phyloP scores from a whole-genome alignment of 2,888 invertebrate genomes.

The Drosophila crucigera region DNA sequence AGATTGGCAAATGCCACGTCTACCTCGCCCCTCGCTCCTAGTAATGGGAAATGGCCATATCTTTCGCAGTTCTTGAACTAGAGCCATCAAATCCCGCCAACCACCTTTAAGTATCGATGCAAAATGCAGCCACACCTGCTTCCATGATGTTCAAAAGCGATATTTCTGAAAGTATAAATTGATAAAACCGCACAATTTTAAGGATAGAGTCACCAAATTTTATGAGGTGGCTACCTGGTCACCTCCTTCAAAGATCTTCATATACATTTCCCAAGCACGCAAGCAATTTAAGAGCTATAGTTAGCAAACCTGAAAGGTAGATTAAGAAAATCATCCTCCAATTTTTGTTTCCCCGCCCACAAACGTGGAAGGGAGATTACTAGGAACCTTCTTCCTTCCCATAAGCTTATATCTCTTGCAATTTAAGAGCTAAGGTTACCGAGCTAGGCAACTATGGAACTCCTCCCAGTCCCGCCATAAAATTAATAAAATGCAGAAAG shows the following conservation, averaged over 20 bases:
- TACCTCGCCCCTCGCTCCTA: too few relatives aligned
- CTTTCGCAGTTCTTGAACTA: neutral
- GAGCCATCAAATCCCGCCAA: neutral
- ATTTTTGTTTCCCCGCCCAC: too few relatives aligned
- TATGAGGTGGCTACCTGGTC: neutral
- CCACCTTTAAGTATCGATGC: neutral
- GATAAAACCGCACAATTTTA: neutral
- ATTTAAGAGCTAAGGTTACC: too few relatives aligned
- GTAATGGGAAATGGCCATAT: neutral
- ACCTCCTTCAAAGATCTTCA: neutral
- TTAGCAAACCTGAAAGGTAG: neutral
- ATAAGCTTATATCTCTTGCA: neutral
- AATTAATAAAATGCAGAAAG: too few relatives aligned
- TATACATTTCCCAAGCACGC: too few relatives aligned
- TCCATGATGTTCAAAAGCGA: neutral
- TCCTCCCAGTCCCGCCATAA: too few relatives aligned
- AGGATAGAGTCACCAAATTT: too few relatives aligned
- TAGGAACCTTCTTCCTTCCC: neutral
- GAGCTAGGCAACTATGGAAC: too few relatives aligned
- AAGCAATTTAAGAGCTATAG: neutral
- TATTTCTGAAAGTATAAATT: neutral
- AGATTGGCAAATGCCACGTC: neutral
- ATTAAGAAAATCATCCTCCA: too few relatives aligned
- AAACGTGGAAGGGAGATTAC: fast-evolving
- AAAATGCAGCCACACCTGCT: neutral